A percentile compares a stretch with the other conserved stretches of the same genome.
These are phyloP conservation scores for Brachionus paranguensis DNA, from an alignment of 1,140 invertebrate genomes.

Conservation along the genomic window DNA sequence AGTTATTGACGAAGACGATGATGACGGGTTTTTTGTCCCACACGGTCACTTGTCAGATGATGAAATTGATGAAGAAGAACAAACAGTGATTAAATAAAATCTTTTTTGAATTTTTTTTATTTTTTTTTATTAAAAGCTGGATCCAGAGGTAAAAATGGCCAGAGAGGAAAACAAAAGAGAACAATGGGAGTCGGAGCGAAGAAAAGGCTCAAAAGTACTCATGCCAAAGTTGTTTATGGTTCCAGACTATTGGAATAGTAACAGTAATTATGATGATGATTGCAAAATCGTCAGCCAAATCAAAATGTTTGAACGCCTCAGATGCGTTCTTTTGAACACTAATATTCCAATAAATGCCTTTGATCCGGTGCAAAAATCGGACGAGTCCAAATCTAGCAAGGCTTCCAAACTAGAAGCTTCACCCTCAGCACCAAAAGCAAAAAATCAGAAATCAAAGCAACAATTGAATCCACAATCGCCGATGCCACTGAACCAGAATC, in stretches of 20 bases:
- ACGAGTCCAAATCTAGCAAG: background rate
- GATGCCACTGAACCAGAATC: background rate
- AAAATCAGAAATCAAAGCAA: background rate
- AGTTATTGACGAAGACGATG: slow-evolving; percentile 20
- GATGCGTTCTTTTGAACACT: background rate
- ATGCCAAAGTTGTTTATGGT: slow-evolving; percentile 25
- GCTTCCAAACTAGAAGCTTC: background rate
- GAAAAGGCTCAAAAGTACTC: background rate
- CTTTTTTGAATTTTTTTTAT: background rate
- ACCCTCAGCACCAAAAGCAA: background rate
- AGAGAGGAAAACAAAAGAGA: background rate
- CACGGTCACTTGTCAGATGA: slow-evolving; percentile 39
- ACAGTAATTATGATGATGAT: background rate
- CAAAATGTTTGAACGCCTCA: slow-evolving; percentile 4
- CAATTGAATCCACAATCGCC: background rate
- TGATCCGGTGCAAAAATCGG: background rate
- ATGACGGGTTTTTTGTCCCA: slow-evolving; percentile 40
- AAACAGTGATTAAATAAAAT: background rate
- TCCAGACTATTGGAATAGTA: slow-evolving; percentile 15
- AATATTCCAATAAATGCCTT: background rate
- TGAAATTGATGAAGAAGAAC: slow-evolving; percentile 40
- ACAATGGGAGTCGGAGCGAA: slow-evolving; percentile 35
- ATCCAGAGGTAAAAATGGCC: slow-evolving; percentile 19
- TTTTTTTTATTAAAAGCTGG: background rate
- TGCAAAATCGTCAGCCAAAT: background rate